Evolutionary conservation across 2,797 vertebrate species (phyloP).

Genomic region (Aldrovandia affinis): DNA sequence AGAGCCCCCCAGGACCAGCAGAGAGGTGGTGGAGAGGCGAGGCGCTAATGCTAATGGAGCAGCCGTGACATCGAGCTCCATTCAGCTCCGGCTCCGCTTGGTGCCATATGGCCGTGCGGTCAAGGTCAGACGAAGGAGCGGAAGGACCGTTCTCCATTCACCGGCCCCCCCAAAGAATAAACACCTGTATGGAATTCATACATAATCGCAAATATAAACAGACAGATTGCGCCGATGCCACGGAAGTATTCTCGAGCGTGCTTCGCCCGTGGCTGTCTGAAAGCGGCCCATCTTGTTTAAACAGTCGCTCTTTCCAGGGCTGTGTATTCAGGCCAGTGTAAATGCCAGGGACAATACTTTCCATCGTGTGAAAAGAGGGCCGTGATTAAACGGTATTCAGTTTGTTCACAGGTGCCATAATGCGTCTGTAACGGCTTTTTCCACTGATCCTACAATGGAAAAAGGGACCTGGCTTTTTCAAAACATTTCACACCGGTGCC

Average conservation of each 20-base stretch:
- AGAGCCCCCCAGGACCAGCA: neutral
- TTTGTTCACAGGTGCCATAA: neutral
- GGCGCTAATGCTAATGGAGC: slow-evolving; percentile 4
- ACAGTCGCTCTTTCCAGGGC: neutral
- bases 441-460: neutral
- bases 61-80: slow-evolving; percentile 5
- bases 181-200: slow-evolving; percentile 3
- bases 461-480: neutral
- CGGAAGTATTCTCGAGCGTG: neutral
- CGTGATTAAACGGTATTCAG: neutral
- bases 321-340: neutral
- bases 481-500: neutral
- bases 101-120: slow-evolving; percentile 24
- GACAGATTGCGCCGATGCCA: neutral
- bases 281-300: neutral
- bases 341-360: neutral
- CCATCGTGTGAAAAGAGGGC: neutral
- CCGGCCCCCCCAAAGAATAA: slow-evolving; percentile 8
- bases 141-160: neutral
- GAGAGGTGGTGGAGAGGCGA: neutral
- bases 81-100: slow-evolving; percentile 12
- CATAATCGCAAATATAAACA: neutral
- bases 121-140: slow-evolving; percentile 28
- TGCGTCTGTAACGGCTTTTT: neutral
- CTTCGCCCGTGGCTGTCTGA: neutral